Conservation (phyloP, 1,140 invertebrate genomes). For the Panonychus citri region DNA sequence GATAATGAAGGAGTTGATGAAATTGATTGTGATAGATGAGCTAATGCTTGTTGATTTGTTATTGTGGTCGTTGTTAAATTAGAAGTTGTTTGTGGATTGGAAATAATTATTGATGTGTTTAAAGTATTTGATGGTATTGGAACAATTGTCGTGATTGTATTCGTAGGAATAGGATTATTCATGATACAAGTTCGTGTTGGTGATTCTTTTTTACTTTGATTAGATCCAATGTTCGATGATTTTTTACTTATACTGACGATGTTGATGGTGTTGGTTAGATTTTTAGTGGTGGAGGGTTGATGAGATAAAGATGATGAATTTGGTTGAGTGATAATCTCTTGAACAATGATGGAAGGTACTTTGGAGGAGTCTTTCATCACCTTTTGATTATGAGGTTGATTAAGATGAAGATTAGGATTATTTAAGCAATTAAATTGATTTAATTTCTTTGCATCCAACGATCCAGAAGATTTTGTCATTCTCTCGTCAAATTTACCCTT, state of each 20-base stretch:
- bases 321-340: not conserved
- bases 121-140: not conserved
- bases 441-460: not conserved
- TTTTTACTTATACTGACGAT: not conserved
- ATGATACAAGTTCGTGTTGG: not conserved
- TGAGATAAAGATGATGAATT: not conserved
- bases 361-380: not conserved
- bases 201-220: not conserved
- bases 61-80: not conserved
- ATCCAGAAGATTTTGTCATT: too few relatives aligned
- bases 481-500: not conserved
- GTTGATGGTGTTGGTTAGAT: not conserved
- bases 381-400: not conserved
- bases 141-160: not conserved
- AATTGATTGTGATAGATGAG: too few relatives aligned
- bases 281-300: not conserved
- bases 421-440: not conserved
- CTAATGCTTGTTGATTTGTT: too few relatives aligned
- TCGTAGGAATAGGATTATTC: not conserved
- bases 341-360: not conserved
- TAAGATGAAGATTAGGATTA: not conserved
- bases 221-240: not conserved
- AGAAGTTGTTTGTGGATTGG: not conserved
- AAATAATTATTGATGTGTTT: not conserved
- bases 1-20: too few relatives aligned